Percentiles rank a stretch among this genome's conserved stretches.
Conservation (phyloP, 2,888 invertebrate genomes). For the Eilema sororculum region DNA sequence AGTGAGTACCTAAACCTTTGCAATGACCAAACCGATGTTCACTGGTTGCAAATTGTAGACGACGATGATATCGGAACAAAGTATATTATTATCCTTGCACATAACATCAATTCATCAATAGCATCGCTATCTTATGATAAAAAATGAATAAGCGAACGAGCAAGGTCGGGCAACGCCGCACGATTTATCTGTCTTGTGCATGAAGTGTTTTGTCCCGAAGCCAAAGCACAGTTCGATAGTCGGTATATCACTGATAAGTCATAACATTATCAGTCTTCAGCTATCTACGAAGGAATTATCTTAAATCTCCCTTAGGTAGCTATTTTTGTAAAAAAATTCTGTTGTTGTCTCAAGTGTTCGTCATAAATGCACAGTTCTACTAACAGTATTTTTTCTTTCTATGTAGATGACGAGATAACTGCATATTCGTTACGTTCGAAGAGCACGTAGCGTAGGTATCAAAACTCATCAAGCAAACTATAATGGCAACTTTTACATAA, state of each 20-base stretch:
- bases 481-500: background rate
- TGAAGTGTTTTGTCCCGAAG: background rate
- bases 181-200: background rate
- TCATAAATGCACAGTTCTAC: constrained; percentile 1
- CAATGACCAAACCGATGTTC: background rate
- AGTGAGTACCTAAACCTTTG: background rate
- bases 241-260: background rate
- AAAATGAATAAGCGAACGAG: background rate
- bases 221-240: background rate
- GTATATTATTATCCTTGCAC: background rate
- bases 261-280: background rate
- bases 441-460: background rate
- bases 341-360: background rate
- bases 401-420: constrained; percentile 1
- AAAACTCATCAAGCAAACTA: background rate
- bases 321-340: background rate
- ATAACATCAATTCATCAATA: background rate
- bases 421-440: background rate
- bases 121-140: no score
- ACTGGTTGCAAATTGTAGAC: background rate
- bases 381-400: constrained; percentile 1
- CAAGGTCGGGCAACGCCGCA: background rate
- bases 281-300: background rate
- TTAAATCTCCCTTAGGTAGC: background rate
- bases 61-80: background rate